Evolutionary conservation across 2,113 vertebrate genomes (phyloP), one percentile per base, ranked within the genome.

Genomic region (Poicephalus meyeri): DNA sequence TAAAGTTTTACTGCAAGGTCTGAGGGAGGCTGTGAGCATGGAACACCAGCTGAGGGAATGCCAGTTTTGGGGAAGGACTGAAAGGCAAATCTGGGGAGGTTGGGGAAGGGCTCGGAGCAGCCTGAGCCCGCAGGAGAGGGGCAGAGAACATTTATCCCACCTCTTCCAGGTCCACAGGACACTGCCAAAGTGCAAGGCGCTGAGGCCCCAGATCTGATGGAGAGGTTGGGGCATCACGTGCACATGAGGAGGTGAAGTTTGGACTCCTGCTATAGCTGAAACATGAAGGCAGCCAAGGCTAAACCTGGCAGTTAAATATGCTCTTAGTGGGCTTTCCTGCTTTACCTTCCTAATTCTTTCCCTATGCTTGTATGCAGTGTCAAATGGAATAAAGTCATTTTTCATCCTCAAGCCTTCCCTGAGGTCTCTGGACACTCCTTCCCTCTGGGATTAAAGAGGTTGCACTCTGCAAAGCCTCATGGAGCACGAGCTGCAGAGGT

Each of bases 1-100:
- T 96, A 82, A 93, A 95, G 83, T 80, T 94, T 91, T 80, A 93
- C 72, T 70, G 82, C 92, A 31, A 90, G 55, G 68, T 73, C 88
- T 88, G 53, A 65, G 73, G 80, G 42, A 95, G 82, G 64, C 88
- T 88, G 58, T 20, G 91, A 92, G 86, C 60, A 74, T 69, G 76
- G 72, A 96, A 49, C 37, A 39, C 26, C 88, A 77, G 74, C 81
- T 41, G 79, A 93, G 81, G 74, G 47, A 79, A 76, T 47, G 85
- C 56, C 47, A 52, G 1, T 42, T 15, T 10, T 9, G 86, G 69
- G 58, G 23, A 86, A 86, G 17, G 55, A 86, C 0, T 18, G 16
- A 52, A 86, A 80, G 39, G 82, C 46, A 37, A 41, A 86, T 11
- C 21, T 42, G 42, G 49, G 52, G 77, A 46, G 56, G n/a, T 16